Evolutionary conservation across 2,113 vertebrate genomes (phyloP), one percentile per base, ranked within the genome.

Genomic region (Muscicapa adusta): DNA sequence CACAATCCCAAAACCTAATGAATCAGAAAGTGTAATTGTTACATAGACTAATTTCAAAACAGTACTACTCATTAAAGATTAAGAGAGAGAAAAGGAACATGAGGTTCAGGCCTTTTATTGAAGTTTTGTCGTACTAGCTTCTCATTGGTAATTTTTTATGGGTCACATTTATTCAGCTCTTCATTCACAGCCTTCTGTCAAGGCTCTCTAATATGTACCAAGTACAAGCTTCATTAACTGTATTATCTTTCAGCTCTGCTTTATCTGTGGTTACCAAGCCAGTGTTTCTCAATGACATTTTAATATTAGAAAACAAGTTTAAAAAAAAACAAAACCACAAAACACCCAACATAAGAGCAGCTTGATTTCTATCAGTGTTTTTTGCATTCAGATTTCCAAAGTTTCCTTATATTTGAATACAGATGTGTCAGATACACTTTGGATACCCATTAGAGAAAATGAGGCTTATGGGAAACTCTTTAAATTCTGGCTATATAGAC

Each of bases 221-320:
- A 96, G 95, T 90, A 82, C 94, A 97, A 80, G 93, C 93, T 96
- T 97, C 96, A 94, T 97, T 97, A 97, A 91, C 92, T 50, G 45
- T 83, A 89, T 94, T 92, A 94, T 95, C 58, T 89, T 94, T 92
- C 89, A 88, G 82, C 66, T 75, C 93, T 56, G 42, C 85, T 92
- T 63, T 85, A 56, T 92, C 88, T 90, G 70, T 88, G 66, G 28
- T 96, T 88, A 78, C 94, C 53, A 67, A 95, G 73, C 83, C 91
- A 68, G 45, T 89, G 89, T 84, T 93, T 63, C 86, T 93, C 88
- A 68, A 96, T 97, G 94, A 93, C 83, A 93, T 98, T 98, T 96
- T 96, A 96, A 97, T 97, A 92, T 79, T 82, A 77, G 85, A 60
- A 74, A 90, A 34, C 22, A 62, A 80, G 26, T 8, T 3, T 61